These are phyloP conservation scores for Glossosoma conforme DNA, from an alignment of 1,140 invertebrate species.

Conservation along the genomic window DNA sequence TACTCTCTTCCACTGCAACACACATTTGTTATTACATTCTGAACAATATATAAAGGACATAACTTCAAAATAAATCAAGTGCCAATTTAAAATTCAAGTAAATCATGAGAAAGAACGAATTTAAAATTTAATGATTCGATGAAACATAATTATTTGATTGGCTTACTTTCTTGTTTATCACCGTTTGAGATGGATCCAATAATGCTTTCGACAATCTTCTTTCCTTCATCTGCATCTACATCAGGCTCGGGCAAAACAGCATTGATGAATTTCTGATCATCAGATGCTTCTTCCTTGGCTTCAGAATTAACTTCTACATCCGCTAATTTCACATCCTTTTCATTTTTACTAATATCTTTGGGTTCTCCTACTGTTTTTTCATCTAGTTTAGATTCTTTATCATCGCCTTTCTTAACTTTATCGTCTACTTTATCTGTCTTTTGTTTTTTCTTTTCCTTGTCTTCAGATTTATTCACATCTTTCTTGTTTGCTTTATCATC, in stretches of 20 bases:
- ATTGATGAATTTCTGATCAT: conserved; percentile 37
- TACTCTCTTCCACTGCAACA: conserved; percentile 72
- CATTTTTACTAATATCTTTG: conserved; percentile 20
- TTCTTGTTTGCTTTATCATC: conserved; percentile 33
- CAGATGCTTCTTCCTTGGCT: conserved; percentile 34
- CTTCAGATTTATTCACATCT: conserved; percentile 30
- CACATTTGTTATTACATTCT: conserved; percentile 1
- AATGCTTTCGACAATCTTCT: conserved; percentile 87
- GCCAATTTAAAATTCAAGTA: too few species aligned
- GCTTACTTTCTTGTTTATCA: conserved; percentile 72
- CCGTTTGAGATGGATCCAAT: conserved; percentile 74
- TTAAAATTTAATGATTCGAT: too few species aligned
- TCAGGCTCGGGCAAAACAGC: conserved; percentile 45
- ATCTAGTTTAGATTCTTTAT: conserved; percentile 30
- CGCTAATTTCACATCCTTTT: conserved; percentile 34
- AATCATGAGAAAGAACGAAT: too few species aligned
- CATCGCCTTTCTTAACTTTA: conserved; percentile 18
- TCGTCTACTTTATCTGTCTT: too few species aligned
- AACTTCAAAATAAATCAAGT: too few species aligned
- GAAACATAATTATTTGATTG: too few species aligned
- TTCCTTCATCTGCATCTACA: conserved; percentile 79
- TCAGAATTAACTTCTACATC: conserved; percentile 49
- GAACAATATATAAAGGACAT: too few species aligned
- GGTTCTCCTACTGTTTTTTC: conserved; percentile 35
- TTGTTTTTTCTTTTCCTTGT: too few species aligned